Base-by-base conservation (phyloP, 2,797 vertebrate genomes). In the Momotus momota region DNA sequence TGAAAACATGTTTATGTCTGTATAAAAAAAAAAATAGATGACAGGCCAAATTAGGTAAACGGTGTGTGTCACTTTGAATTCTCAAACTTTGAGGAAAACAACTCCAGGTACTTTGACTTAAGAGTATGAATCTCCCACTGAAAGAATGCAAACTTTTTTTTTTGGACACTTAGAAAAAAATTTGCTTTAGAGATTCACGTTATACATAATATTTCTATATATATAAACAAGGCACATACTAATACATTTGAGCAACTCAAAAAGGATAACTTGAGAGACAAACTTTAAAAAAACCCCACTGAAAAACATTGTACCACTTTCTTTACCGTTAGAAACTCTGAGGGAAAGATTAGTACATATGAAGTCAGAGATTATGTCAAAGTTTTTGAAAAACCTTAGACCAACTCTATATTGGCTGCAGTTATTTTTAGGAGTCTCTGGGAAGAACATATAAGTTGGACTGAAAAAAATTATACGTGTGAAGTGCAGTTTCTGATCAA, bases 391-490 rank as follows among this genome's bases (percentile, higher is more conserved):
- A 72, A 69, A 35, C 12, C 12, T 64, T 60, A 31, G 7, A 33
- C 3, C 11, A 54, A 12, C 6, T 49, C 8, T 81, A 7, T 57
- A 25, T 40, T 27, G 19, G 1, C 8, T 82, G 6, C 51, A 54
- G 38, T 8, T 67, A 15, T 43, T 86, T 75, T 29, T 29, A 43
- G 19, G 26, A 18, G 23, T 83, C 13, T n/a, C 11, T 29, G 38
- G 12, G 45, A 77, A 49, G 7, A 66, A 66, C 85, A 70, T 11
- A 10, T 9, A 41, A 41, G 4, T 25, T 60, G 22, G 2, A 80
- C 82, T 41, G 8, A 38, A 85, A 75, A 43, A 20, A 49, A 52
- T 6, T 0, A 0, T 14, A 10, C 25, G 3, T 1, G 1, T 79
- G 51, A 81, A 52, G 14, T 35, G 26, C 8, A 74, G 21, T 18